Conservation (phyloP, 2,113 vertebrate genomes). For the Pseudolaguvia tuberculata region DNA sequence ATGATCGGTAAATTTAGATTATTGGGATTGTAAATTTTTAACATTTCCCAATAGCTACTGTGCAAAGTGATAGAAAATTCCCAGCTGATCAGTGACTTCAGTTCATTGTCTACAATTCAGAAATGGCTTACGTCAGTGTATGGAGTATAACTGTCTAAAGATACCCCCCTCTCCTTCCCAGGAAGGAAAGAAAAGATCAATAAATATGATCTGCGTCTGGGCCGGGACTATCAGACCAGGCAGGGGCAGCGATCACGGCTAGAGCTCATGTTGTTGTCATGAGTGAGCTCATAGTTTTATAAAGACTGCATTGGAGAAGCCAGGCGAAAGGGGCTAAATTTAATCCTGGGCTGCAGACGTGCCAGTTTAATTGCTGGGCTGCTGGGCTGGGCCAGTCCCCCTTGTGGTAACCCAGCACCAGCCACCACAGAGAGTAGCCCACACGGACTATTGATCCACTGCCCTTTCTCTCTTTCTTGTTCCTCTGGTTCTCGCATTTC, state of each 20-base stretch:
- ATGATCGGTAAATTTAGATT: too few relatives aligned
- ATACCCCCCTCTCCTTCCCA: slow-evolving; percentile 39
- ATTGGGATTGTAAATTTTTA: too few relatives aligned
- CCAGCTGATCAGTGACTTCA: slow-evolving; percentile 21
- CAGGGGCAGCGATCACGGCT: slow-evolving; percentile 44
- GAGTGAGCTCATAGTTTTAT: slow-evolving; percentile 75
- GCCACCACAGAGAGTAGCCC: slow-evolving; percentile 47
- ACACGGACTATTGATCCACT: slow-evolving; percentile 64
- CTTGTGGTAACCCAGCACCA: slow-evolving; percentile 65
- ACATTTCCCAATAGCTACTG: not conserved
- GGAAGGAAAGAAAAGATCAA: slow-evolving; percentile 67
- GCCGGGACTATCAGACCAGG: slow-evolving; percentile 60
- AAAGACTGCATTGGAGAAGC: slow-evolving; percentile 68
- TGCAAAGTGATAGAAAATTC: not conserved
- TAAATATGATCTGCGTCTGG: slow-evolving; percentile 73
- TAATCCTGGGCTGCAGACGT: slow-evolving; percentile 70
- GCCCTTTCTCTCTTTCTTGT: slow-evolving; percentile 45
- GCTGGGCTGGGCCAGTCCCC: slow-evolving; percentile 43
- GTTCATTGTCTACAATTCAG: slow-evolving; percentile 10
- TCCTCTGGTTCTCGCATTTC: slow-evolving; percentile 41
- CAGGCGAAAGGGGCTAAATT: slow-evolving; percentile 69
- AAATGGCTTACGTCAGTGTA: slow-evolving; percentile 26
- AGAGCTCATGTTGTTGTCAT: slow-evolving; percentile 68
- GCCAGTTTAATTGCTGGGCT: slow-evolving; percentile 67
- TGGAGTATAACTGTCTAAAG: slow-evolving; percentile 10